Evolutionary conservation across 2,113 vertebrate genomes (phyloP), one percentile per base, ranked within the genome.

Genomic region (Callospermophilus lateralis): DNA sequence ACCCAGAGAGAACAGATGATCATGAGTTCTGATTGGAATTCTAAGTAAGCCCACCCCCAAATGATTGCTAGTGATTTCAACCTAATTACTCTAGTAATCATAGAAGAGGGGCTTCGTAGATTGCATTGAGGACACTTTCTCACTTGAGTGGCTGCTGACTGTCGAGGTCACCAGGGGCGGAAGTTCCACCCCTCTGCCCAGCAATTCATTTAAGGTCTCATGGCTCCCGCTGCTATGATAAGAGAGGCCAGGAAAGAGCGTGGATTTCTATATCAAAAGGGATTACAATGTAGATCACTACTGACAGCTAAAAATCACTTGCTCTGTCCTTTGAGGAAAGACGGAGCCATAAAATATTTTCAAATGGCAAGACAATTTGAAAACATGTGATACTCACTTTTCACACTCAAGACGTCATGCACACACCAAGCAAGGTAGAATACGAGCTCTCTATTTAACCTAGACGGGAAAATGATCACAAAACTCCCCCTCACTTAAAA

Each of bases 271-370:
- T 34, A 30, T 72, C 74, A 53, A 61, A 63, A 73, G 12, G 28
- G n/a, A 67, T 68, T 73, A 39, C 13, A 20, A 6, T 8, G 8
- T 6, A 55, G 76, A 95, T 90, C 48, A 61, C 89, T 70, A 34
- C 68, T 70, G 84, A 84, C 74, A 90, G 51, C 76, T 96, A 22
- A 81, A 94, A 89, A 96, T 70, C 48, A 70, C 37, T 81, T 53
- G 51, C 20, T 61, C 12, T 72, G 42, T 90, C 68, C 45, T 95
- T 67, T 85, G 67, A 95, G 85, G 48, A 87, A 90, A 86, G 48
- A n/a, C 15, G 73, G 45, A 90, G 37, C 70, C 28, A 81, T 83
- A 67, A 55, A 81, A 77, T 17, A 24, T 89, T 79, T 87, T 94
- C 37, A 78, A 63, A 76, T 73, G 58, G 63, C 58, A 84, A 94